Percentiles rank a stretch among this genome's conserved stretches.
phyloP scores from a whole-genome alignment of 2,113 vertebrate species.

The Mastomys natalensis region DNA sequence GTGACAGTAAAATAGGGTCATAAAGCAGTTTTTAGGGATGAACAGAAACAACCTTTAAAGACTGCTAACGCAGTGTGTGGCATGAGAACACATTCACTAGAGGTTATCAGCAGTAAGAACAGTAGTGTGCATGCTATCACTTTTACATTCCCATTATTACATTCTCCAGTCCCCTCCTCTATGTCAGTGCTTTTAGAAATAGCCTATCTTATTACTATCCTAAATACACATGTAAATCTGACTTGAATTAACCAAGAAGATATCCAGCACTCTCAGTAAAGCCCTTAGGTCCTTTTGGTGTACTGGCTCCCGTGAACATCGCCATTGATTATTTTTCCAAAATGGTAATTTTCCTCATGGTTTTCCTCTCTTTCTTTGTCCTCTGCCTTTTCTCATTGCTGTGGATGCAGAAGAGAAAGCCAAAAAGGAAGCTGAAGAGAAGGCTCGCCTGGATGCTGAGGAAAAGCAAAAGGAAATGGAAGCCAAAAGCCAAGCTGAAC shows the following conservation, averaged over 20 bases:
- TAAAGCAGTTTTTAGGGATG: neutral
- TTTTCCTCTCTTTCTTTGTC: neutral
- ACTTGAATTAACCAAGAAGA: conserved; percentile 14
- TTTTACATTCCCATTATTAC: neutral
- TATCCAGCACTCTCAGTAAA: neutral
- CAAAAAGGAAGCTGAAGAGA: conserved; percentile 90
- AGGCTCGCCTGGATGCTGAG: conserved; percentile 88
- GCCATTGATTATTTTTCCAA: neutral
- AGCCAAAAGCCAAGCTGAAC: conserved; percentile 78
- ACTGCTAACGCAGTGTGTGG: neutral
- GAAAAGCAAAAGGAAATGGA: conserved; percentile 87
- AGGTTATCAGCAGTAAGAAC: neutral
- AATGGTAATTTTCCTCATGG: neutral
- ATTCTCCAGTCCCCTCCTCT: neutral
- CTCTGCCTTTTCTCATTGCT: neutral
- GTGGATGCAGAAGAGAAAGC: conserved; percentile 82
- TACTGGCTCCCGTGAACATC: neutral
- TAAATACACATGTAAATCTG: neutral
- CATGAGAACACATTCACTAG: neutral
- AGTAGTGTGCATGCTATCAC: neutral
- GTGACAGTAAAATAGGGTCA: neutral
- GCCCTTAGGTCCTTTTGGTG: neutral
- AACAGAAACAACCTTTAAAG: conserved; percentile 15
- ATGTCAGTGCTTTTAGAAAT: conserved; percentile 6
- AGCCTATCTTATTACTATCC: neutral